Percentiles rank a stretch among this genome's conserved stretches.
These are phyloP conservation scores for Papilio dardanus DNA, from an alignment of 1,140 invertebrate genomes.

Conservation along the genomic window DNA sequence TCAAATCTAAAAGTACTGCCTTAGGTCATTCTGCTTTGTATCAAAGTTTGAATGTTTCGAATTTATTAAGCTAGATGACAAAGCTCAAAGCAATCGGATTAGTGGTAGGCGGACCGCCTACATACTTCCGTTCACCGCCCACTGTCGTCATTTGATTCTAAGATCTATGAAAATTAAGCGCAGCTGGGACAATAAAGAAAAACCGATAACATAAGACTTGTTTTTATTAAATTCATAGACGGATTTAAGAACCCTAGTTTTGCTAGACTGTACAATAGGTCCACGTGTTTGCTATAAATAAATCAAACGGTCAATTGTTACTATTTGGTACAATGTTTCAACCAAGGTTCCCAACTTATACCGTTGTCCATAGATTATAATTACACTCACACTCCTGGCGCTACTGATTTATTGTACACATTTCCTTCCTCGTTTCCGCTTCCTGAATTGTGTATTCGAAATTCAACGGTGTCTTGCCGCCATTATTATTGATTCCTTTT, in stretches of 20 bases:
- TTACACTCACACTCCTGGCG: slow-evolving; percentile 26
- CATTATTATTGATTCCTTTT: slow-evolving; percentile 12
- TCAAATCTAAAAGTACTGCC: not conserved
- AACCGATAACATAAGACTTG: not conserved
- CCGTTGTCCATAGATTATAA: slow-evolving; percentile 29
- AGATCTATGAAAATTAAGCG: not conserved
- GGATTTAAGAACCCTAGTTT: not conserved
- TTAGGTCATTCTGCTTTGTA: not conserved
- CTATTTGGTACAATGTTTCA: not conserved
- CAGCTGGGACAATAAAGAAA: not conserved
- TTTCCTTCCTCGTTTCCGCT: slow-evolving; percentile 30
- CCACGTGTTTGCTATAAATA: slow-evolving; percentile 11
- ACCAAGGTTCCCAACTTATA: slow-evolving; percentile 22
- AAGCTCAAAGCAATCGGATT: not conserved
- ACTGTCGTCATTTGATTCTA: not conserved
- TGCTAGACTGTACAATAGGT: not conserved
- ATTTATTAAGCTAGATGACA: too few relatives aligned
- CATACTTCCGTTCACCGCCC: slow-evolving; percentile 4
- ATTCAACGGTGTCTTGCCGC: not conserved
- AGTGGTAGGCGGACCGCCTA: not conserved
- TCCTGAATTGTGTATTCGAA: slow-evolving; percentile 11
- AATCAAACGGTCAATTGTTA: slow-evolving; percentile 11
- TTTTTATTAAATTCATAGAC: not conserved
- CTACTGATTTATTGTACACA: slow-evolving; percentile 15
- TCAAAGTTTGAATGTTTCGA: too few relatives aligned